Percentiles rank a stretch among this genome's conserved stretches.
phyloP scores from a whole-genome alignment of 2,797 vertebrate species.

The Notolepis coatsorum region DNA sequence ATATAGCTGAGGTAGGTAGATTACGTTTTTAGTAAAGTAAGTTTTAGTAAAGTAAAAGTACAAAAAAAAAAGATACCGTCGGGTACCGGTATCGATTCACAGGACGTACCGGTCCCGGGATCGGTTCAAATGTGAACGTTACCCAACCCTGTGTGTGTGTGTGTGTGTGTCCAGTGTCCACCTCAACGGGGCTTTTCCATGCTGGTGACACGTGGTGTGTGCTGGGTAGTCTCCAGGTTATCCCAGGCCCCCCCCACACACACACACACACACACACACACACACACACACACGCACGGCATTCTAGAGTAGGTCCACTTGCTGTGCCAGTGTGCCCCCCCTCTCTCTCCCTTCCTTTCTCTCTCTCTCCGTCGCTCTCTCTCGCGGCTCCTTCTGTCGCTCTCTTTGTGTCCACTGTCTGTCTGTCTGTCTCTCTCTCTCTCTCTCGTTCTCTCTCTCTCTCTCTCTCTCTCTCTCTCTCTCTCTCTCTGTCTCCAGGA shows the following conservation, averaged over 20 bases:
- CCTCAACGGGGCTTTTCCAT: constrained; percentile 19
- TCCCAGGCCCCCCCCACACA: constrained; percentile 10
- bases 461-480: neutral
- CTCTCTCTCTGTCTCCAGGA: constrained; percentile 28
- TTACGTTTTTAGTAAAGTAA: too few relatives aligned
- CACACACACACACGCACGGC: too few relatives aligned
- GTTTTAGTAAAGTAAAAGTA: too few relatives aligned
- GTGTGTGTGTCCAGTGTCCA: neutral
- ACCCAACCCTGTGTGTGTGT: constrained; percentile 8
- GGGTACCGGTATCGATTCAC: too few relatives aligned
- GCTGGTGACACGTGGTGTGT: constrained; percentile 20
- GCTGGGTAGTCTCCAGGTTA: constrained; percentile 30
- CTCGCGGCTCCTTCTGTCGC: constrained; percentile 18
- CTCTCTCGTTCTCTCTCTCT: neutral
- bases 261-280: constrained; percentile 17
- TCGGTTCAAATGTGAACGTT: too few relatives aligned
- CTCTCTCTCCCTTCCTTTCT: constrained; percentile 3
- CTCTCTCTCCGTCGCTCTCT: constrained; percentile 7
- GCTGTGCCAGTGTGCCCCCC: too few relatives aligned
- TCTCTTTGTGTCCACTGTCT: too few relatives aligned
- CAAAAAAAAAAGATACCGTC: too few relatives aligned
- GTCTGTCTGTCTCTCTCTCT: constrained; percentile 17
- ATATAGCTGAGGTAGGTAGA: too few relatives aligned
- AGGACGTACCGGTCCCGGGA: too few relatives aligned
- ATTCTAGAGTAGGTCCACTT: too few relatives aligned